phyloP scores from a whole-genome alignment of 1,140 invertebrate genomes.

The Bombus picipes region DNA sequence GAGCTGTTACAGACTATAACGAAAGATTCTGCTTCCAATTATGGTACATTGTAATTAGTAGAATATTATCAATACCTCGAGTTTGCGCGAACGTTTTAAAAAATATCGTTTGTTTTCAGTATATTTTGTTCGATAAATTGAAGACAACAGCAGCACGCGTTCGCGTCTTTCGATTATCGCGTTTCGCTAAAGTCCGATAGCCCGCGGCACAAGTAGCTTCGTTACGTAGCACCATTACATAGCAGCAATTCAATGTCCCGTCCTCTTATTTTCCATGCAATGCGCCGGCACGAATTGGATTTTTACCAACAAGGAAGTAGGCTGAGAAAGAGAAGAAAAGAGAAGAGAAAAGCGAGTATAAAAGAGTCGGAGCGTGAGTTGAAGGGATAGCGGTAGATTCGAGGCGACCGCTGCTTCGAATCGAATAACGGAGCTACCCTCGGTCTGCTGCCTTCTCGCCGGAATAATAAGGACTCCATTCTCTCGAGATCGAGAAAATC shows the following conservation, averaged over 20 bases:
- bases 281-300: constrained; percentile 55
- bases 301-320: constrained; percentile 54
- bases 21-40: not conserved
- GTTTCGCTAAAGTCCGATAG: constrained; percentile 5
- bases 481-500: constrained; percentile 65
- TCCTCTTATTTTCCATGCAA: constrained; percentile 54
- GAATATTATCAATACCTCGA: no score
- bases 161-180: not conserved
- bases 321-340: constrained; percentile 32
- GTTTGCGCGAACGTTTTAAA: not conserved
- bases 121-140: not conserved
- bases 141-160: not conserved
- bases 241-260: constrained; percentile 14
- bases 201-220: constrained; percentile 10
- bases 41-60: no score
- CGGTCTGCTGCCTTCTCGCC: constrained; percentile 19
- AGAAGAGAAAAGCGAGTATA: constrained; percentile 3
- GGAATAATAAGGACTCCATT: constrained; percentile 65
- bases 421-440: constrained; percentile 63
- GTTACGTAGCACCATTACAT: constrained; percentile 35
- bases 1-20: not conserved
- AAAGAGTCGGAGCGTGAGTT: constrained; percentile 12
- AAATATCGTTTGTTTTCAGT: not conserved
- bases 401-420: constrained; percentile 41
- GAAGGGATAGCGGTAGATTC: constrained; percentile 27